Evolutionary conservation across 2,113 vertebrate species (phyloP).

Genomic region (Amblyornis subalaris): DNA sequence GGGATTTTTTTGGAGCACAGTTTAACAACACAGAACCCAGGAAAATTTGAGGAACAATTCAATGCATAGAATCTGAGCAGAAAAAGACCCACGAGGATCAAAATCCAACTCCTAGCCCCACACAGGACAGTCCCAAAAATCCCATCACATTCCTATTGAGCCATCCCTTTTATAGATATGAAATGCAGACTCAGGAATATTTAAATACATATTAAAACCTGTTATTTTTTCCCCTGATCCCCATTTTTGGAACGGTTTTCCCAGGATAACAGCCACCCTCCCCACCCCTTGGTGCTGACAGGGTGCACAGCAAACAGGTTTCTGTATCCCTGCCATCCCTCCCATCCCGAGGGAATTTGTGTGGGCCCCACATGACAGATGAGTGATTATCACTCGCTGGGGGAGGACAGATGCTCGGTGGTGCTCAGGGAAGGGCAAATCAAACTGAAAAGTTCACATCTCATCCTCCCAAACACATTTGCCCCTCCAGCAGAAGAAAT

Average conservation of each 20-base stretch:
- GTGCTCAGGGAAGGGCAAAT: neutral
- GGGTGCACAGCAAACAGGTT: neutral
- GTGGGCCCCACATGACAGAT: neutral
- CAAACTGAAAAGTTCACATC: neutral
- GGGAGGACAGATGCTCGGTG: neutral
- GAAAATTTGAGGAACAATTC: neutral
- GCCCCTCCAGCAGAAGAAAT: neutral
- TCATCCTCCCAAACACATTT: neutral
- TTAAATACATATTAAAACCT: neutral
- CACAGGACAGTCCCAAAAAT: neutral
- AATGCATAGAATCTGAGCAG: neutral
- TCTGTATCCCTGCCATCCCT: neutral
- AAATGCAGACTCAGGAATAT: neutral
- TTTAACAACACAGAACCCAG: neutral
- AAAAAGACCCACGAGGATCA: neutral
- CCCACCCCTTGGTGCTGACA: neutral
- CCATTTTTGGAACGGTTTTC: neutral
- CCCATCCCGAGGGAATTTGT: neutral
- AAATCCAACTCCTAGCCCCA: neutral
- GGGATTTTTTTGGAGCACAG: neutral
- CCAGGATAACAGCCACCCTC: neutral
- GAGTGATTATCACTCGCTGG: neutral
- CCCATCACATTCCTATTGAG: neutral
- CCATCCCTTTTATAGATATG: neutral
- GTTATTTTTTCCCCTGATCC: accelerated